Evolutionary conservation across 2,888 invertebrate species (phyloP), one percentile per base, ranked within the genome.

Genomic region (Hololepta plana): DNA sequence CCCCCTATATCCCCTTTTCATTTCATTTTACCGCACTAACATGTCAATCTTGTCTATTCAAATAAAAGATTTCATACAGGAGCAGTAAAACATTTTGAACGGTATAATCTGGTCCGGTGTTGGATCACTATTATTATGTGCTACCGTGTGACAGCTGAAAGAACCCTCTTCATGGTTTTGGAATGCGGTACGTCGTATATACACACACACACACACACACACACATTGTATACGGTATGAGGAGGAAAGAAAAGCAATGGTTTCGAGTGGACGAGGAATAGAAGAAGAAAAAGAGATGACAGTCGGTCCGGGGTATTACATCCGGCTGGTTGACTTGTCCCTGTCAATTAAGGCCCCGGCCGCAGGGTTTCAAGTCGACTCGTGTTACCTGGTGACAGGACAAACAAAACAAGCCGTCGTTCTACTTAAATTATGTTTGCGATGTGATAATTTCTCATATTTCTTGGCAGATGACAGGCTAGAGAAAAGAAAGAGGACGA

Each of bases 241-340:
- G 24, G 27, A 23, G 12, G 7, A 15, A 23, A 19, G 6, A 4
- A 16, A 16, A 11, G 11, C 12, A 32, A 37, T 37, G 35, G 36
- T 35, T 33, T 9, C 25, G 21, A n/a, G n/a, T n/a, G n/a, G n/a
- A n/a, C n/a, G n/a, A n/a, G n/a, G n/a, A n/a, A n/a, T 27, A 33
- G 32, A 22, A 33, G 31, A 33, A 32, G 33, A 34, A 32, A 27
- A 33, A 35, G 42, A 44, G 45, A 44, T 49, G 47, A 48, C 49
- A 50, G 47, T 36, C 42, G 30, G 32, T 35, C 41, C 40, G 41
- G 40, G 41, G 48, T 47, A 49, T 51, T 48, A 51, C 50, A 48
- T 48, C 47, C 51, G 50, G 45, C 46, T 51, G 51, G 49, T 47
- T 53, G 51, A 51, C 50, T 52, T 51, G 51, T 51, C 53, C 44